Base-by-base conservation (phyloP, 2,797 vertebrate species). In the Thripadectes ignobilis region DNA sequence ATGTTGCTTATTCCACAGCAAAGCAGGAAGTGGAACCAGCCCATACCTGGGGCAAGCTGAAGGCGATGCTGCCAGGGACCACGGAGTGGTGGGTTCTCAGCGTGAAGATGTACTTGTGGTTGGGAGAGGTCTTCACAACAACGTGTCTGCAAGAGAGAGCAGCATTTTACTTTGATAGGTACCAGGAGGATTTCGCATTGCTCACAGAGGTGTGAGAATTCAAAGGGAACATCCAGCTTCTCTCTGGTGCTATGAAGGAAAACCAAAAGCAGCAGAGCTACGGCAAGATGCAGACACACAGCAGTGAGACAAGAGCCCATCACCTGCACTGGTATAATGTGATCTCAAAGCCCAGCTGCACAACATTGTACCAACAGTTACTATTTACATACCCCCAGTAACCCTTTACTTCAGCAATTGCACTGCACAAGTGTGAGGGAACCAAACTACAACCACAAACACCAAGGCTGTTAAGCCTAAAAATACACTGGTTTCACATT, bases 41-140 rank as follows among this genome's bases (percentile, higher is more conserved):
- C 24, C 24, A 34, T 98, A 99, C 99, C 99, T 99, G 99, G 6
- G 99, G 98, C 87, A 99, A 97, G 94, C 99, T 99, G 98, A 99
- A 99, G 9, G 98, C 99, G 4, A 99, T 99, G 95, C 97, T 98
- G 81, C 98, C 98, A 1, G 97, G 90, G 39, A 97, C 97, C 17
- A 99, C 98, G 0, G 98, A 98, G 8, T 97, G 80, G 52, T 99
- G 98, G 3, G 93, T 99, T 97, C 95, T 99, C 96, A 99, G 94
- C 0, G 99, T 99, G 95, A 99, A 99, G 38, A 99, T 98, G 80
- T 98, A 99, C 88, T 98, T 98, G 96, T 99, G 98, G 84, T 96
- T 98, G 46, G 99, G 98, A 16, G 97, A 98, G 46, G 98, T 99
- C 97, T 98, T 98, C 93, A 99, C 98, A 6, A 97, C 86, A 63